A percentile compares a stretch with the other conserved stretches of the same genome.
Conservation (phyloP, 2,797 vertebrate genomes). For the Gadopsis marmoratus region DNA sequence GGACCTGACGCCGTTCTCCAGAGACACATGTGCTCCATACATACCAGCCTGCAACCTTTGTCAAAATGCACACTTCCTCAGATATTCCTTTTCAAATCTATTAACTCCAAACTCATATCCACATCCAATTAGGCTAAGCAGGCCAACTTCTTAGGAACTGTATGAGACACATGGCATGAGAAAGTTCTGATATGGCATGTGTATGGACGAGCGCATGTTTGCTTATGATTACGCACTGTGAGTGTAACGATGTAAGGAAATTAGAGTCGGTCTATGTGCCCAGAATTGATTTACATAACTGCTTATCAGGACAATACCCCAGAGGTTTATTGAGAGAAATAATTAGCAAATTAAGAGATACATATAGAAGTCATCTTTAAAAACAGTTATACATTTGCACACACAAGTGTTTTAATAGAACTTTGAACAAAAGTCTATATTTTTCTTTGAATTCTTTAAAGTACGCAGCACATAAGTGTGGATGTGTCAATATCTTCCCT, state of each 20-base stretch:
- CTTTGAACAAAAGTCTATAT: neutral
- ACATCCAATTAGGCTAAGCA: slow-evolving; percentile 83
- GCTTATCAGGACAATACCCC: slow-evolving; percentile 11
- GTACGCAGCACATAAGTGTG: neutral
- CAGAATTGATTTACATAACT: slow-evolving; percentile 19
- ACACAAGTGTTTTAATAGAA: neutral
- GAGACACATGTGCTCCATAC: slow-evolving; percentile 77
- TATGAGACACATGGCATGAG: slow-evolving; percentile 40
- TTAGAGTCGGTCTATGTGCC: neutral
- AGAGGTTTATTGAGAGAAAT: slow-evolving; percentile 4
- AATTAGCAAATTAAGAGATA: slow-evolving; percentile 16
- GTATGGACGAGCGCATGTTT: slow-evolving; percentile 33
- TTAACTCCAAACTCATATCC: slow-evolving; percentile 82
- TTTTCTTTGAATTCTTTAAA: neutral
- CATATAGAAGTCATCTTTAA: neutral
- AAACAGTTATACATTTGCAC: neutral
- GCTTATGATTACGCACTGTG: slow-evolving; percentile 29
- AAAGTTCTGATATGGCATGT: slow-evolving; percentile 55
- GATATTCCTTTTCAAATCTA: slow-evolving; percentile 87
- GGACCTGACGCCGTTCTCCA: slow-evolving; percentile 79
- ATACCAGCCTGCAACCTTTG: slow-evolving; percentile 76
- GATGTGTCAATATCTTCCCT: neutral
- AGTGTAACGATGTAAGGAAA: slow-evolving; percentile 26
- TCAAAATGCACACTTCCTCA: slow-evolving; percentile 84
- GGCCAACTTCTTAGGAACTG: slow-evolving; percentile 69